Evolutionary conservation across 2,888 invertebrate genomes (phyloP), one percentile per base, ranked within the genome.

Genomic region (Carcina quercana): DNA sequence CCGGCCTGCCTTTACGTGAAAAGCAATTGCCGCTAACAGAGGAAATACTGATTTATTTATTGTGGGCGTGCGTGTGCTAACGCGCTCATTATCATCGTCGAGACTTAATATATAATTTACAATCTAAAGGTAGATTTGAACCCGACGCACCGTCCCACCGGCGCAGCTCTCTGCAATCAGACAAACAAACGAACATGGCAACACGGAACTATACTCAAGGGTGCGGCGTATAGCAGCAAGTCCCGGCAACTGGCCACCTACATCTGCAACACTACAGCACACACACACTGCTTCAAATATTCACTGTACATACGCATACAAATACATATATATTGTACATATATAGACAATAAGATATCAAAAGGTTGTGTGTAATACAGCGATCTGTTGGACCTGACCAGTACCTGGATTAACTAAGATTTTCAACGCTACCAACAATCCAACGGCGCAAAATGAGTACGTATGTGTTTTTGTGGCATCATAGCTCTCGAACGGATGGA

Each of bases 261-360:
- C 63, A 74, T 79, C 82, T 83, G 82, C 65, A 83, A 83, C 74
- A 80, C 82, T 82, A 80, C 78, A n/a, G n/a, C n/a, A 82, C 71
- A 75, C 71, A 70, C 72, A 35, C 34, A 32, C 26, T 35, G 28
- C 21, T 6, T 11, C 24, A 11, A 6, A 24, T 20, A 24, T 24
- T 11, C n/a, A 24, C 12, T 24, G n/a, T n/a, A n/a, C 24, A 24
- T 11, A 11, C 6, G 10, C 24, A 10, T 1, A 10, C 24, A 12
- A 24, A 24, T 10, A 6, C 12, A 11, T 12, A n/a, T 19, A n/a
- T 20, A 10, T 8, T 20, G 20, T n/a, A 8, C 8, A 20, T 20
- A n/a, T 20, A 25, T 25, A n/a, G n/a, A n/a, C n/a, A n/a, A n/a
- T n/a, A n/a, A n/a, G n/a, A n/a, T n/a, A n/a, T n/a, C n/a, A n/a